Base-by-base conservation (phyloP, 2,113 vertebrate genomes). In the Myotis brandtii region DNA sequence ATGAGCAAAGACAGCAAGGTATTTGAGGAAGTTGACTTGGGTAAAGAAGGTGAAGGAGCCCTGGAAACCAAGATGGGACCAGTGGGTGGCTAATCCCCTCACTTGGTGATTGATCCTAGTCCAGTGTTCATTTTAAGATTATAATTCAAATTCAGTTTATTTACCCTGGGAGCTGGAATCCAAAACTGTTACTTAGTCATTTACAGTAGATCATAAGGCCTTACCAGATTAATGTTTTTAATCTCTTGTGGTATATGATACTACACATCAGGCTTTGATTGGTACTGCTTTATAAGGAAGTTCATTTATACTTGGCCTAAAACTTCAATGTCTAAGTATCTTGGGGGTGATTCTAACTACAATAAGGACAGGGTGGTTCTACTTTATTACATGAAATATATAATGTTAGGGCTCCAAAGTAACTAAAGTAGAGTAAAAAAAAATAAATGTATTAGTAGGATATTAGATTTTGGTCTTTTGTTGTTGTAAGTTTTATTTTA, bases 261-360 rank as follows among this genome's bases (percentile, higher is more conserved):
- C 46, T 59, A 11, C 21, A 46, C 7, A 52, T 25, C 0, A 83
- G 14, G 30, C 17, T 46, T 27, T 91, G 80, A 62, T 52, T 93
- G 37, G 2, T 86, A 37, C 83, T 91, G 50, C 69, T 66, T 85
- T 96, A 43, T 88, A 72, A 87, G 37, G 37, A 80, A 88, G 40
- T 12, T 84, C 10, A 40, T 32, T 67, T 54, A 40, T 3, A 56
- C 6, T 54, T 54, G 56, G 8, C 37, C 18, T 79, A 6, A 93
- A 46, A 64, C 9, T 81, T 88, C 3, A 69, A 1, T 72, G 6
- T 86, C 25, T 72, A 69, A 77, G 8, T 70, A 20, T 37, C 25
- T 93, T 73, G 52, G 81, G 85, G 14, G 25, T 70, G 59, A 82
- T 76, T 95, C 32, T 34, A 4, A 72, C 48, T 93, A 25, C 80